phyloP scores from a whole-genome alignment of 2,888 invertebrate genomes.

The Drosophila ezoana region DNA sequence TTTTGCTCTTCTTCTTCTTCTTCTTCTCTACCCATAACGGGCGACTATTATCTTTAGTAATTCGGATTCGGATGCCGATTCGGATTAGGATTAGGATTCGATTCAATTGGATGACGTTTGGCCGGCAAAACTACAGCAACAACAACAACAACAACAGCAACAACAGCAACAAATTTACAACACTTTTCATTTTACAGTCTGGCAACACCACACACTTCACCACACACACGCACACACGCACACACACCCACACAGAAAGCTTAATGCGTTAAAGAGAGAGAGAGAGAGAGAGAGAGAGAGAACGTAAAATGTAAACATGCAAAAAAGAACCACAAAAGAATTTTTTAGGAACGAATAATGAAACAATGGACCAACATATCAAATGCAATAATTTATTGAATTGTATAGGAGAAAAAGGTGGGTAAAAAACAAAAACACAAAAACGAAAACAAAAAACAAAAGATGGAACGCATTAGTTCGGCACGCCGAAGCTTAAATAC shows the following conservation, averaged over 20 bases:
- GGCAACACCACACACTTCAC: constrained; percentile 31
- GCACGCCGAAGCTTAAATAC: too few relatives aligned
- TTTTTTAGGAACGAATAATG: constrained; percentile 82
- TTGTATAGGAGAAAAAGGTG: constrained; percentile 78
- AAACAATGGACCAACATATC: constrained; percentile 83
- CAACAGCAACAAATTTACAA: constrained; percentile 34
- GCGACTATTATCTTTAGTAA: constrained; percentile 74
- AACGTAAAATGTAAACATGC: constrained; percentile 26
- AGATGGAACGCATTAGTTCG: too few relatives aligned
- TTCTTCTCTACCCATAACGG: constrained; percentile 57
- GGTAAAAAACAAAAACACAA: constrained; percentile 31
- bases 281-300: neutral
- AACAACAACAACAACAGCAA: constrained; percentile 30
- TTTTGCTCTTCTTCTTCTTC: constrained; percentile 23
- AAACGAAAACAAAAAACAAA: neutral
- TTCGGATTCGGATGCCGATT: constrained; percentile 50
- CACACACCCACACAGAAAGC: constrained; percentile 4
- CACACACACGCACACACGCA: constrained; percentile 16
- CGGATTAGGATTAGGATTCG: constrained; percentile 49
- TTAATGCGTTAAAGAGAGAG: constrained; percentile 19
- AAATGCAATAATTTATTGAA: constrained; percentile 83
- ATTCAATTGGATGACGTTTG: constrained; percentile 59
- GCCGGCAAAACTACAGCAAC: constrained; percentile 43
- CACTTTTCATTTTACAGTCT: constrained; percentile 51
- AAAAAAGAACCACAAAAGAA: constrained; percentile 55